These are phyloP conservation scores for Synodontis membranacea DNA, from an alignment of 2,113 vertebrate genomes.

Conservation along the genomic window DNA sequence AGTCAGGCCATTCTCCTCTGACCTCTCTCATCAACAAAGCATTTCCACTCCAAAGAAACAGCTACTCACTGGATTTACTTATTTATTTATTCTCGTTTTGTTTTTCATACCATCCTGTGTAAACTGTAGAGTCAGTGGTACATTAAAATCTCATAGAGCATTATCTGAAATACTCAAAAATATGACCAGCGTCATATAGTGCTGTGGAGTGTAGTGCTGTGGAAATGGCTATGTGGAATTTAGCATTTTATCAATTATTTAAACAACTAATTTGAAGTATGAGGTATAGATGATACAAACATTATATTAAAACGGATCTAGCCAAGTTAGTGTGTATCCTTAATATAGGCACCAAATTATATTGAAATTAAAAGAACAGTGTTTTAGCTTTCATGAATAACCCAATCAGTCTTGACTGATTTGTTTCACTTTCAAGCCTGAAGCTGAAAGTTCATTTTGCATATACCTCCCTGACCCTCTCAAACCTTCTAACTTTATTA, in stretches of 20 bases:
- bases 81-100: too few species aligned
- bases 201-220: background rate
- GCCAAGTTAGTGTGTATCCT: background rate
- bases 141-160: background rate
- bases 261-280: background rate
- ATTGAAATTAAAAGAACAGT: background rate
- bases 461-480: background rate
- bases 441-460: background rate
- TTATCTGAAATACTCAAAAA: background rate
- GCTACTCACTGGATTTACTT: background rate
- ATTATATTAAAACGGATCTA: background rate
- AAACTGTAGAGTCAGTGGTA: background rate
- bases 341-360: background rate
- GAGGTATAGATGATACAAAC: background rate
- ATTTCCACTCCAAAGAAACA: background rate
- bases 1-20: background rate
- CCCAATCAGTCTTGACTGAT: background rate
- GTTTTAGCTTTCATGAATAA: background rate
- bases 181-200: too few species aligned
- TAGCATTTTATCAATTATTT: background rate
- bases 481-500: background rate
- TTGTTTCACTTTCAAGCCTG: background rate
- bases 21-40: background rate
- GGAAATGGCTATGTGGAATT: background rate
- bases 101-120: background rate